Conservation (phyloP, 2,888 invertebrate genomes). For the Drosophila mettleri region DNA sequence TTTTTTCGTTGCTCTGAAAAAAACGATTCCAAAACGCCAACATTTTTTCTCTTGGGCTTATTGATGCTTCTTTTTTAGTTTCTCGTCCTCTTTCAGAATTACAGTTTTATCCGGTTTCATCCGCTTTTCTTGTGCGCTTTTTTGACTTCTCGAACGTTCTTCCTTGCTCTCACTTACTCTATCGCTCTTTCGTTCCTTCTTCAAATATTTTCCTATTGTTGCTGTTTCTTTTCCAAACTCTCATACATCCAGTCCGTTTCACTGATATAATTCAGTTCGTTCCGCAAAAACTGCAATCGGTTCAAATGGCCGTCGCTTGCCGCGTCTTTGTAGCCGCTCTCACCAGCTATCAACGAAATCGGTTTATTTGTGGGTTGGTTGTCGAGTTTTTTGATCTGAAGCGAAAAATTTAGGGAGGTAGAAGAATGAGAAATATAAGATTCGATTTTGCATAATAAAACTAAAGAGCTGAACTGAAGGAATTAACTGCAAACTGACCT, state of each 20-base stretch:
- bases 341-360: slow-evolving; percentile 74
- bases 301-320: slow-evolving; percentile 89
- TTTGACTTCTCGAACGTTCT: background rate
- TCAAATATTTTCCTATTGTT: slow-evolving; percentile 46
- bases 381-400: slow-evolving; percentile 58
- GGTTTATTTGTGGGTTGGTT: slow-evolving; percentile 65
- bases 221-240: slow-evolving; percentile 87
- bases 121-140: too few species aligned
- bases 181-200: background rate
- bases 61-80: too few species aligned
- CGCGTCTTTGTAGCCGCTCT: slow-evolving; percentile 85
- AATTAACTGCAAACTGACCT: slow-evolving; percentile 36
- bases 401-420: background rate
- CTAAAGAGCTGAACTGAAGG: background rate
- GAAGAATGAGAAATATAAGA: background rate
- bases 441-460: background rate
- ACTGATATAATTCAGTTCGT: slow-evolving; percentile 91
- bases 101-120: too few species aligned
- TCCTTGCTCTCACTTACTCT: background rate
- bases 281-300: slow-evolving; percentile 89
- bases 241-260: slow-evolving; percentile 93
- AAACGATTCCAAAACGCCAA: background rate
- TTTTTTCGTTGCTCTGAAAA: slow-evolving; percentile 23
- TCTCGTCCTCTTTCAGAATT: too few species aligned
- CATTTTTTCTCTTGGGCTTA: too few species aligned